phyloP scores from a whole-genome alignment of 1,140 invertebrate species.

The Theocolax elegans region DNA sequence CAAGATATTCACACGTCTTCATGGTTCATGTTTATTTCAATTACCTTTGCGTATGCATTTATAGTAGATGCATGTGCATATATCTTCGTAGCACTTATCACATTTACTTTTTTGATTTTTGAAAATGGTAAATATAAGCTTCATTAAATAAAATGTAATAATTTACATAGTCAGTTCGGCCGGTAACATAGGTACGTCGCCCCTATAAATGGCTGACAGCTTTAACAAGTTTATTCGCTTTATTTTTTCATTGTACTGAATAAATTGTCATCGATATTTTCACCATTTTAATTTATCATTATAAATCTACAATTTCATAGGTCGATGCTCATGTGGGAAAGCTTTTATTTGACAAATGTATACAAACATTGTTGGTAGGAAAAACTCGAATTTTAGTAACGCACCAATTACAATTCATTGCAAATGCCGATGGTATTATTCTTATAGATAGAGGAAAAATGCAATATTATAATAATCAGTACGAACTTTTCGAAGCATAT shows the following conservation, averaged over 20 bases:
- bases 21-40: slow-evolving; percentile 75
- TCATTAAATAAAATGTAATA: too few species aligned
- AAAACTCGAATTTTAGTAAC: slow-evolving; percentile 83
- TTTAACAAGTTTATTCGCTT: too few species aligned
- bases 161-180: too few species aligned
- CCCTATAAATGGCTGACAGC: too few species aligned
- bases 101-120: slow-evolving; percentile 69
- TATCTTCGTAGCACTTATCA: slow-evolving; percentile 71
- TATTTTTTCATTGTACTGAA: too few species aligned
- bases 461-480: slow-evolving; percentile 64
- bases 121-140: slow-evolving; percentile 21
- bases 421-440: slow-evolving; percentile 81
- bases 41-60: slow-evolving; percentile 75
- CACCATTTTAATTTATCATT: too few species aligned
- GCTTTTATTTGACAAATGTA: slow-evolving; percentile 77
- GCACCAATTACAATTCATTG: slow-evolving; percentile 88
- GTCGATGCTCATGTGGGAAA: slow-evolving; percentile 80
- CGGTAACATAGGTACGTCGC: too few species aligned
- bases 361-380: slow-evolving; percentile 64
- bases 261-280: too few species aligned
- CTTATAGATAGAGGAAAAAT: slow-evolving; percentile 78
- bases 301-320: slow-evolving; percentile 39
- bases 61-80: slow-evolving; percentile 77
- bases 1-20: slow-evolving; percentile 72
- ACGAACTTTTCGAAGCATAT: slow-evolving; percentile 67